Evolutionary conservation across 2,888 invertebrate genomes (phyloP).

Genomic region (Belgica antarctica): DNA sequence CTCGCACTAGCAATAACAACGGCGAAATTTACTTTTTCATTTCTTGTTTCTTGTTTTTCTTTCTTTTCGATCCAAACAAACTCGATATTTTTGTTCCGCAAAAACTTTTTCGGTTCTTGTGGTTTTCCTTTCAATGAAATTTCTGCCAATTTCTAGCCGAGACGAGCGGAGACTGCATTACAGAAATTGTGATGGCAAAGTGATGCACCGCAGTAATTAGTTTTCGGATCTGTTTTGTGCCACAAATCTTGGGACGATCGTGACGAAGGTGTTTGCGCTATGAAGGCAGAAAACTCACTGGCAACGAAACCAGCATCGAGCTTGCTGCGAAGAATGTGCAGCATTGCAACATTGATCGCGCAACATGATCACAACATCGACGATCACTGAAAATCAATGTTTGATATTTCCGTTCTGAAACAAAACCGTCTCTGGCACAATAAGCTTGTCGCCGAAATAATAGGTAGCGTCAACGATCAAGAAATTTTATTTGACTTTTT

Average conservation of each 20-base stretch:
- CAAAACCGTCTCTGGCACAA: too few relatives aligned
- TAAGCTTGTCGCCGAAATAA: too few relatives aligned
- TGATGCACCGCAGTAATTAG: neutral
- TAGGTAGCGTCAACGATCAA: neutral
- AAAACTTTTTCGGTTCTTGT: neutral
- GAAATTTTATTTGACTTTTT: constrained; percentile 33
- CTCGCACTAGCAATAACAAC: neutral
- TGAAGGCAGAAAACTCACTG: constrained; percentile 17
- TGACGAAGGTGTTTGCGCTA: neutral
- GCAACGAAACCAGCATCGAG: neutral
- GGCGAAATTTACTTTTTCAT: constrained; percentile 21
- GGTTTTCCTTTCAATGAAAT: neutral
- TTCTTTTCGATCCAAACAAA: constrained; percentile 15
- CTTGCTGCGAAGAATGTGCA: neutral
- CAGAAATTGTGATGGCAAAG: neutral
- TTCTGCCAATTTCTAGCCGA: neutral
- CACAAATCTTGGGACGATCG: neutral
- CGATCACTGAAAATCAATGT: neutral
- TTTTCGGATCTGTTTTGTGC: neutral
- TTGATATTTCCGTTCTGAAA: too few relatives aligned
- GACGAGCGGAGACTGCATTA: neutral
- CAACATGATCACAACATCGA: neutral
- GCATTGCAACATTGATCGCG: neutral
- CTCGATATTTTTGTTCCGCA: constrained; percentile 16
- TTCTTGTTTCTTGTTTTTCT: constrained; percentile 9